A percentile compares a stretch with the other conserved stretches of the same genome.
phyloP scores from a whole-genome alignment of 23 tunicate genomes.

The Oikopleura dioica region DNA sequence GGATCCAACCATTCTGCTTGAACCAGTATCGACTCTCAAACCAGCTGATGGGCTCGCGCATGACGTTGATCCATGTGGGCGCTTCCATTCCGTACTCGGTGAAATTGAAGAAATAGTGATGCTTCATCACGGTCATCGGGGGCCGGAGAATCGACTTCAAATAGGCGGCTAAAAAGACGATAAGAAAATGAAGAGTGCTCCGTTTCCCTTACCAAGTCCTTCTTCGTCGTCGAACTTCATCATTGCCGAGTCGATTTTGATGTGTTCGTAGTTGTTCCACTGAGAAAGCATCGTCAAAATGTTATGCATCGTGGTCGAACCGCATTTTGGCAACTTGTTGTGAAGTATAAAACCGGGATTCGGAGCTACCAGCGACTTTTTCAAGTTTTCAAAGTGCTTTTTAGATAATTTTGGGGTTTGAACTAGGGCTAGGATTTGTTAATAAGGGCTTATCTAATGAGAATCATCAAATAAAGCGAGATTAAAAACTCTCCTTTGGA shows the following conservation, averaged over 20 bases:
- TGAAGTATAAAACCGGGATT: conserved; percentile 54
- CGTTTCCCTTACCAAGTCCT: neutral
- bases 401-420: too few relatives aligned
- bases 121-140: conserved; percentile 45
- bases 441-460: too few relatives aligned
- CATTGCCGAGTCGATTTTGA: conserved; percentile 11
- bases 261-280: conserved; percentile 29
- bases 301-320: conserved; percentile 88
- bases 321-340: conserved; percentile 81
- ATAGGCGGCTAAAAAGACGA: neutral
- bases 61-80: conserved; percentile 61
- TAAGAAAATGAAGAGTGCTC: neutral
- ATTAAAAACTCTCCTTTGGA: too few relatives aligned
- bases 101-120: conserved; percentile 51
- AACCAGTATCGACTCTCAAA: conserved; percentile 42
- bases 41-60: conserved; percentile 67
- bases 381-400: too few relatives aligned
- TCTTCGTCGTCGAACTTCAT: conserved; percentile 12
- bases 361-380: too few relatives aligned
- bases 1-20: neutral
- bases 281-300: conserved; percentile 29
- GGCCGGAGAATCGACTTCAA: neutral
- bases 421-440: too few relatives aligned
- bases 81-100: conserved; percentile 21
- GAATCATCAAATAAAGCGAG: too few relatives aligned